Percentiles rank a stretch among this genome's conserved stretches.
Evolutionary conservation across 2,888 invertebrate genomes (phyloP).

Genomic region (Eugnorisma glareosa): DNA sequence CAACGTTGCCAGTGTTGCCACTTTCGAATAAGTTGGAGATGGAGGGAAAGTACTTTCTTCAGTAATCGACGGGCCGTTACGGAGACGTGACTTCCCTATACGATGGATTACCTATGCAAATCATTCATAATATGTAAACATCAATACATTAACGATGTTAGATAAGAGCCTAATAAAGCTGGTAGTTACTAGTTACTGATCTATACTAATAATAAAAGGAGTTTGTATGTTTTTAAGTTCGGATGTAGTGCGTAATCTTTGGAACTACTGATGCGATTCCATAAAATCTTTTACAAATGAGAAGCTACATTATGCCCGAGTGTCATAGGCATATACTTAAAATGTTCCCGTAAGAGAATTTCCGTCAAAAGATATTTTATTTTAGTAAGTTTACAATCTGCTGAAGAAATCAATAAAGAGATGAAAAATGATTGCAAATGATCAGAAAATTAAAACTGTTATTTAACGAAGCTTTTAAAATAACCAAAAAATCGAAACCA

Average conservation of each 20-base stretch:
- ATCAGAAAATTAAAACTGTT: background rate
- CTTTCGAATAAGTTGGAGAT: constrained; percentile 59
- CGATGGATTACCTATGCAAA: constrained; percentile 50
- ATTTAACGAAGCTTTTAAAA: background rate
- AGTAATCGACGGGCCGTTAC: constrained; percentile 33
- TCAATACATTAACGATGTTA: constrained; percentile 14
- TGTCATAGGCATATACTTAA: background rate
- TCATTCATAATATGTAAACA: constrained; percentile 29
- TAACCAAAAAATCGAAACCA: no score
- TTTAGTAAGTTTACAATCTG: background rate
- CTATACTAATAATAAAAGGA: background rate
- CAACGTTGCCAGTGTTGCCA: constrained; percentile 35
- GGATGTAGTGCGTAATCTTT: background rate
- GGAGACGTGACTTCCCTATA: constrained; percentile 41
- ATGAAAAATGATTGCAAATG: background rate
- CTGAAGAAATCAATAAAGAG: background rate
- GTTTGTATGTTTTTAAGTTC: background rate
- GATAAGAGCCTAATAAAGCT: background rate
- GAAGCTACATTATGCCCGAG: background rate
- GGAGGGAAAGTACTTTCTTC: constrained; percentile 59
- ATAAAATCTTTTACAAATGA: background rate
- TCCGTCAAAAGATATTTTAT: background rate
- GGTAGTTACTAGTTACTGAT: background rate
- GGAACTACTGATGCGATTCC: background rate
- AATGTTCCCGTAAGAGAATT: background rate